These are phyloP conservation scores for Nymphalis polychloros DNA, from an alignment of 2,888 invertebrate species.

Conservation along the genomic window DNA sequence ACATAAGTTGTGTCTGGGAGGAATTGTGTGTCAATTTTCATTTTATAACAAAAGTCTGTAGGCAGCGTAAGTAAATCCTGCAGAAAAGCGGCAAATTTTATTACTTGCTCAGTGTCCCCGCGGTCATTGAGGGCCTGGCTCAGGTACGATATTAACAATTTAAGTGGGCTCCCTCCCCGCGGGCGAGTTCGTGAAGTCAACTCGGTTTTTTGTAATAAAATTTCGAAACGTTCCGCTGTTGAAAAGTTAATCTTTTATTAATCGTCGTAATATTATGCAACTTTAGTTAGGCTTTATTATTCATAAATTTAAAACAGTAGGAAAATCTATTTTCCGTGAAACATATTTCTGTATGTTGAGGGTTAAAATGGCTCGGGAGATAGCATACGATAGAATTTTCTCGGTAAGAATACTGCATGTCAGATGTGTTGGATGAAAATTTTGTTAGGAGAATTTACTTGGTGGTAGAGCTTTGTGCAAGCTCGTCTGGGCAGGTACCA, in stretches of 20 bases:
- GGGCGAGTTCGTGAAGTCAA: conserved; percentile 14
- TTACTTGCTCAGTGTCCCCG: conserved; percentile 13
- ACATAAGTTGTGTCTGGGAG: conserved; percentile 11
- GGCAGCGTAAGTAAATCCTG: conserved; percentile 13
- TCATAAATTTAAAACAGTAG: not conserved
- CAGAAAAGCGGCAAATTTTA: conserved; percentile 10
- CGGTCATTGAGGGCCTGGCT: conserved; percentile 15
- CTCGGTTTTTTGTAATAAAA: conserved; percentile 9
- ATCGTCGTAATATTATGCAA: not conserved
- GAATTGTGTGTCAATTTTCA: conserved; percentile 31
- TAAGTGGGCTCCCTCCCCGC: conserved; percentile 15
- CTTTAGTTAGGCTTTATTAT: not conserved
- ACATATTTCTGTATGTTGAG: not conserved
- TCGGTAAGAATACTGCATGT: too few species aligned
- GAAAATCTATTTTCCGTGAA: not conserved
- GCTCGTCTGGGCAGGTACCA: too few species aligned
- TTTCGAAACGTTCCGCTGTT: conserved; percentile 5
- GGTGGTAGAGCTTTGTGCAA: too few species aligned
- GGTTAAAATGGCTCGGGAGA: too few species aligned
- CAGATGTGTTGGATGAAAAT: too few species aligned
- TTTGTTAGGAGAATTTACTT: too few species aligned
- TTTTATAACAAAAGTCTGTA: conserved; percentile 15
- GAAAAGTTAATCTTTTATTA: conserved; percentile 10
- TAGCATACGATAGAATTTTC: too few species aligned
- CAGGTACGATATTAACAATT: conserved; percentile 20